Base-by-base conservation (phyloP, 2,113 vertebrate species). In the Benitochromis conjunctus region DNA sequence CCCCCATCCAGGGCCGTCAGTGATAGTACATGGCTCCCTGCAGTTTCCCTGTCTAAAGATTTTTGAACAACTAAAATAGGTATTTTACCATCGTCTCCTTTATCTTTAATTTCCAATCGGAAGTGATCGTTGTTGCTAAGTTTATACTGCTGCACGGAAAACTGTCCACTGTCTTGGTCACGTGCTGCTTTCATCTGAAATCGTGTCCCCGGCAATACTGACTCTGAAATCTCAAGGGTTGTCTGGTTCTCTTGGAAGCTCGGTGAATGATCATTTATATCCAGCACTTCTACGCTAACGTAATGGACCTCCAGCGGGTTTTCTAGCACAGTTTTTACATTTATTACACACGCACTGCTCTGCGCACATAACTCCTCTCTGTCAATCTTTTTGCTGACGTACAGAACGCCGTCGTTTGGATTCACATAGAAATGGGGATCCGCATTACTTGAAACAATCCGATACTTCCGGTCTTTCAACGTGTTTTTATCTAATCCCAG, bases 261-360 rank as follows among this genome's bases (percentile, higher is more conserved):
- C 0, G 96, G 97, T 0, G 94, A 81, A 26, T 97, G 92, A 41
- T 97, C 97, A 29, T 98, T 97, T 26, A 97, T 81, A 56, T 98
- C 97, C 2, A 90, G 77, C 24, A 98, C 82, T 12, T 97, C 96
- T 10, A 97, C 93, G 16, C 85, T 85, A n/a, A 96, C 95, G 3
- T 97, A 96, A 76, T 97, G 97, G 1, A 97, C 10, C 2, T 76
- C 90, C 34, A 77, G 84, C 1, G 77, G 97, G 36, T 94, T 92
- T 43, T 96, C 94, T 3, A 97, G 38, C 1, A 96, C 91, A 0
- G 93, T 93, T 60, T 60, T 60, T 0, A 60, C 57, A 31, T 31
- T 31, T 60, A 60, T 60, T 10, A 31, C 8, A 60, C 96, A 96
- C 1, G 80, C 14, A 48, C 7, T 86, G 83, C 80, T 95, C 13